Evolutionary conservation across 2,113 vertebrate genomes (phyloP), one percentile per base, ranked within the genome.

Genomic region (Cinclus mexicanus): DNA sequence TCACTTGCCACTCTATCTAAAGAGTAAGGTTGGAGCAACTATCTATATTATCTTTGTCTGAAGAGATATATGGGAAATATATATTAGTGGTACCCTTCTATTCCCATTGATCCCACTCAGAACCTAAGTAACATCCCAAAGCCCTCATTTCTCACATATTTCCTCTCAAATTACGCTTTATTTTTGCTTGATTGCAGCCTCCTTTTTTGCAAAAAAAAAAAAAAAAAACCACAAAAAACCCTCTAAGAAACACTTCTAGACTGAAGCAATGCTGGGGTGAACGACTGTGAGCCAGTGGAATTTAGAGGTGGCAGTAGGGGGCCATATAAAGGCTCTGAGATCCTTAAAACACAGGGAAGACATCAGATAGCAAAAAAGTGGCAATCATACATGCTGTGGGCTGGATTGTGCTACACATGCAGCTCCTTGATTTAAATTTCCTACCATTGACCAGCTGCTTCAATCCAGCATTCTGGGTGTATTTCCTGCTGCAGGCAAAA

Each of bases 111-210:
- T 50, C 28, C 57, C 17, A 3, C 33, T 87, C 13, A 50, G 55
- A 84, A 63, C 22, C 44, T n/a, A 50, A 6, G 22, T 28, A 69
- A 19, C 50, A 78, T 11, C 22, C 11, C 22, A 37, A 63, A 10
- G 82, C 2, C 5, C 12, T 59, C 1, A 6, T 82, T 84, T 83
- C 26, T 67, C 4, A 2, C 0, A 0, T 47, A 52, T 25, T 78
- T 59, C 16, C 56, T 84, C 39, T 59, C 15, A 63, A 7, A 42
- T 75, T 63, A 37, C 5, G 19, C 69, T 67, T 57, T 44, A 4
- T 63, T 85, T 75, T 63, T 23, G 8, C 29, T 87, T 71, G 21
- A 22, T 26, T 67, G 47, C 13, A 65, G 7, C n/a, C 24, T 72
- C 21, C 14, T 57, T 81, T 41, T 31, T 69, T n/a, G 31, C 80